Conservation (phyloP, 1,140 invertebrate genomes). For the Oppia nitens region DNA sequence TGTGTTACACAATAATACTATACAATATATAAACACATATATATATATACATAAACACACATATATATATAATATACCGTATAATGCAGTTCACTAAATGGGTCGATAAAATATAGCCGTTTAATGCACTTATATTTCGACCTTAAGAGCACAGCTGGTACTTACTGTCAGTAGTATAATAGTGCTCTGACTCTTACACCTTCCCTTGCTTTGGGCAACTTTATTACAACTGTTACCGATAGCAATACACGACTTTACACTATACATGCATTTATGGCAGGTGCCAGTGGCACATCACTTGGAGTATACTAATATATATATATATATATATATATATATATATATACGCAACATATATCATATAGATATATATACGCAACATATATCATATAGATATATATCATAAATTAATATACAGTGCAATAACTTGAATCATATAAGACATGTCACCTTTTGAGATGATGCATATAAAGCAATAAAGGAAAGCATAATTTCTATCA, state of each 20-base stretch:
- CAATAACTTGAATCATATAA: no score
- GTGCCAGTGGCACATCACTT: not conserved
- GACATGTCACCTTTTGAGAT: not conserved
- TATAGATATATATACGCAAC: no score
- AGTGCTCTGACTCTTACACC: not conserved
- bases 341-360: no score
- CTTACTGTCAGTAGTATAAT: not conserved
- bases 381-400: no score
- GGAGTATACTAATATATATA: no score
- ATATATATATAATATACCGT: not conserved
- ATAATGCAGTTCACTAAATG: not conserved
- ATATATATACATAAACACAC: no score
- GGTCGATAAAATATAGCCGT: not conserved
- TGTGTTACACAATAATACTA: not conserved
- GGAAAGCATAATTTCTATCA: not conserved
- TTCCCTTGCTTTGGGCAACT: not conserved
- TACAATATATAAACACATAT: no score
- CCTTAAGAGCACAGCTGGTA: not conserved
- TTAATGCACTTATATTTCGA: not conserved
- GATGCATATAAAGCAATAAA: not conserved
- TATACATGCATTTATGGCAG: not conserved
- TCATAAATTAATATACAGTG: no score
- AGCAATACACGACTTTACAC: no score
- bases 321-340: no score
- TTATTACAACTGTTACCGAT: no score